phyloP scores from a whole-genome alignment of 2,888 invertebrate species.

The Hybos culiciformis region DNA sequence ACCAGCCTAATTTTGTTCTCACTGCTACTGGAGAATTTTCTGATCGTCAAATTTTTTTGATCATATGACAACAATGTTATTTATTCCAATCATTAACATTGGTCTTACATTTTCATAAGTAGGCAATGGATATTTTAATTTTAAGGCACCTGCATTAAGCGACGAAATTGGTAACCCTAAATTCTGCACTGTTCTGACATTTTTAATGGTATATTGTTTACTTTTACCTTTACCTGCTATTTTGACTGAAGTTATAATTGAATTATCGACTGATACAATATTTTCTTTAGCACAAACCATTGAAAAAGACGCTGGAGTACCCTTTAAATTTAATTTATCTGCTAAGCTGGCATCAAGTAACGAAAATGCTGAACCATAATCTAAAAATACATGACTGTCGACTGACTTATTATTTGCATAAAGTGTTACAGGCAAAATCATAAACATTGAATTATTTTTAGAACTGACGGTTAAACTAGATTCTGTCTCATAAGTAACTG shows the following conservation, averaged over 20 bases:
- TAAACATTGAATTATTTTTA: too few relatives aligned
- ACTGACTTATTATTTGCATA: slow-evolving; percentile 2
- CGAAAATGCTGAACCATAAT: slow-evolving; percentile 13
- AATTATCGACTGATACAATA: slow-evolving; percentile 7
- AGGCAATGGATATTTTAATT: background rate
- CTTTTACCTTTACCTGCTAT: slow-evolving; percentile 8
- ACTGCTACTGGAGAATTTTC: slow-evolving; percentile 3
- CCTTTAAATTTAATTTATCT: slow-evolving; percentile 10
- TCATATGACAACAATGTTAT: too few relatives aligned
- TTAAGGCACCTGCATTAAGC: slow-evolving; percentile 2
- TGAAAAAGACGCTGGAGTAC: slow-evolving; percentile 10
- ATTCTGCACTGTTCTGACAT: slow-evolving; percentile 12
- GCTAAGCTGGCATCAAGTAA: slow-evolving; percentile 10
- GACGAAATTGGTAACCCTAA: too few relatives aligned
- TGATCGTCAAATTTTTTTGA: background rate
- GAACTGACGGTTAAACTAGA: too few relatives aligned
- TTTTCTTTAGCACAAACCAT: slow-evolving; percentile 14
- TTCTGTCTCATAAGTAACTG: too few relatives aligned
- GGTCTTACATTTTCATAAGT: slow-evolving; percentile 3
- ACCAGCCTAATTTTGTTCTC: slow-evolving; percentile 5
- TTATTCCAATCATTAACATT: slow-evolving; percentile 3
- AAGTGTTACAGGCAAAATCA: slow-evolving; percentile 10
- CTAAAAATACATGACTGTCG: slow-evolving; percentile 8
- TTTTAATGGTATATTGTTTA: slow-evolving; percentile 7
- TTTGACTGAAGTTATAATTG: slow-evolving; percentile 9